Evolutionary conservation across 1,140 invertebrate species (phyloP), one percentile per base, ranked within the genome.

Genomic region (Capitella teleta): DNA sequence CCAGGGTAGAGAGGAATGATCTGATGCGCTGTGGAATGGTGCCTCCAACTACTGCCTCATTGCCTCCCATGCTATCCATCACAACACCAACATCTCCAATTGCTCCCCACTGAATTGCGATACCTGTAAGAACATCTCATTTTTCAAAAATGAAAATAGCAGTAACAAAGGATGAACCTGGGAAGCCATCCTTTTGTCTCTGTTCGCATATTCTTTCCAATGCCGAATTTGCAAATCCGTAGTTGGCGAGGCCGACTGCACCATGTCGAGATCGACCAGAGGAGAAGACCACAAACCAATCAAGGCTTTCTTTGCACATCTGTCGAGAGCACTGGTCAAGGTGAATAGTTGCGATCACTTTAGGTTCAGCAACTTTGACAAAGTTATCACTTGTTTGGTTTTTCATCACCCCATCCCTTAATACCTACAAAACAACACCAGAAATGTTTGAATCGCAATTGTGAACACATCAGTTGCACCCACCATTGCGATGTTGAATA

Each of bases 41-140:
- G 46, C 93, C 93, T 49, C 87, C 87, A 47, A 96, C 80, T 47
- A 87, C 86, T 0, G 82, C 86, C n/a, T 94, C 87, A 64, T 91
- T 90, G 36, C 84, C 80, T 21, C 85, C 85, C 77, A 94, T 83
- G 28, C 79, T 85, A 53, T 94, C 87, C 52, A 87, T 64, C 46
- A 96, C 80, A 21, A 97, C 74, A 50, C 93, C 94, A 19, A 97
- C 94, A 70, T 98, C 93, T 54, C 90, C 93, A 61, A 98, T 88
- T 36, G 91, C 90, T 57, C 94, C 94, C 92, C 93, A 98, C 69
- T 98, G 93, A 55, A 98, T 88, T 21, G 92, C 88, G 16, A 93
- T 61, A 52, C 72, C 78, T 60, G n/a, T 24, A 40, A 19, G 25
- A 6, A 61, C 56, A 50, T 28, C 3, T 28, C n/a, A 28, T 46